Evolutionary conservation across 2,888 invertebrate genomes (phyloP).

Genomic region (Drosophila robusta): DNA sequence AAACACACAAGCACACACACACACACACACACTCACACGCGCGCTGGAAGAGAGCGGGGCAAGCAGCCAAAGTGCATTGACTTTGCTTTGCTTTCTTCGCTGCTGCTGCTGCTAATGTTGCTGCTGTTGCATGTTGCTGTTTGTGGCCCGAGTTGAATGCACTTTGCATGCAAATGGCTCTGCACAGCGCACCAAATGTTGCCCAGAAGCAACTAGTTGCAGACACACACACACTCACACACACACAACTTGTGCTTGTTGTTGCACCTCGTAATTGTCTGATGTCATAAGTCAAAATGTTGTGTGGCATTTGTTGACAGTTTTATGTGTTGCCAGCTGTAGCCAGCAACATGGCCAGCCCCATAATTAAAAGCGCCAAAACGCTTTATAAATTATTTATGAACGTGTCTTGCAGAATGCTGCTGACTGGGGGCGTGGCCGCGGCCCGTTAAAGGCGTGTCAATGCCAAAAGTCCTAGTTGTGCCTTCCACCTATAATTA

Average conservation of each 20-base stretch:
- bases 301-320: constrained; percentile 66
- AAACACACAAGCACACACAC: constrained; percentile 25
- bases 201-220: constrained; percentile 55
- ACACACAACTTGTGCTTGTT: constrained; percentile 14
- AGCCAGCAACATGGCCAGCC: constrained; percentile 16
- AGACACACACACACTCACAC: constrained; percentile 1
- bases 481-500: too few relatives aligned
- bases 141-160: constrained; percentile 68
- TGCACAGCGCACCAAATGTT: constrained; percentile 23
- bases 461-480: constrained; percentile 7
- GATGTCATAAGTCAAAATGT: constrained; percentile 77
- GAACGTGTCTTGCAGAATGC: not conserved
- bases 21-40: constrained; percentile 10
- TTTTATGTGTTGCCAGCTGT: constrained; percentile 32
- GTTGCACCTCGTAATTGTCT: constrained; percentile 54
- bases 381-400: constrained; percentile 21
- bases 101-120: constrained; percentile 15
- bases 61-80: constrained; percentile 70
- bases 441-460: not conserved
- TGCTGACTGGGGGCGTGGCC: constrained; percentile 10
- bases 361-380: constrained; percentile 25
- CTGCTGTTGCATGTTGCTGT: constrained; percentile 27
- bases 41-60: constrained; percentile 28
- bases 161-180: constrained; percentile 59
- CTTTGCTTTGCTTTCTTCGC: constrained; percentile 76